Conservation (phyloP, 2,797 vertebrate species). For the Rhincodon typus region DNA sequence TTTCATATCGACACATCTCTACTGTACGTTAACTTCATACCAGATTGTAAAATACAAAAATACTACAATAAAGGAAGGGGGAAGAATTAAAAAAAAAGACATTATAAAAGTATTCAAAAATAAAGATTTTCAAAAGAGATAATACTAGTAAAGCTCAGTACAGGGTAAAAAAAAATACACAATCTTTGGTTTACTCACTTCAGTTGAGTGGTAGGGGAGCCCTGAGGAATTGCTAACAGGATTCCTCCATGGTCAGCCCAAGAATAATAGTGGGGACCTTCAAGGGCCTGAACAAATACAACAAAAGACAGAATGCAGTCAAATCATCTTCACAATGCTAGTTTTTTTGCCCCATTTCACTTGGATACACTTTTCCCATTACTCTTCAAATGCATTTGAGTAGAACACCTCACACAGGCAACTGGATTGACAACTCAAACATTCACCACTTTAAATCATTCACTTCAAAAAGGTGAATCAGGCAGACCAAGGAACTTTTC, state of each 20-base stretch:
- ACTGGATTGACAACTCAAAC: not conserved
- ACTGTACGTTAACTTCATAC: not conserved
- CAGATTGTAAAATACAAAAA: not conserved
- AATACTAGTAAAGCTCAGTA: too few relatives aligned
- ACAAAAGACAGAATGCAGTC: not conserved
- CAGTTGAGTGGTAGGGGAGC: constrained; percentile 73
- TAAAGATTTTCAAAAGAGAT: not conserved
- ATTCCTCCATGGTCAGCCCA: constrained; percentile 97
- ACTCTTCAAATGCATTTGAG: not conserved
- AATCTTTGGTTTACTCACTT: constrained; percentile 66
- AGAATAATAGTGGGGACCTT: constrained; percentile 89
- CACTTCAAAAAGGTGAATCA: not conserved
- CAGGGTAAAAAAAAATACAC: too few relatives aligned
- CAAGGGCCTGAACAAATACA: constrained; percentile 64
- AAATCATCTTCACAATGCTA: not conserved
- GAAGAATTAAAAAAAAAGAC: too few relatives aligned
- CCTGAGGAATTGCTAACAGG: constrained; percentile 83
- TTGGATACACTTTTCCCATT: not conserved
- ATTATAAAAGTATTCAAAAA: not conserved
- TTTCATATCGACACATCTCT: not conserved
- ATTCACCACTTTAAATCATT: not conserved
- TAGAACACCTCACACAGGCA: not conserved
- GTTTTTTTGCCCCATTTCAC: not conserved
- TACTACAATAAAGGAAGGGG: not conserved
- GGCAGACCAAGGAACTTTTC: not conserved